A percentile compares a stretch with the other conserved stretches of the same genome.
These are phyloP conservation scores for Gymnorhina tibicen DNA, from an alignment of 2,113 vertebrate species.

Conservation along the genomic window DNA sequence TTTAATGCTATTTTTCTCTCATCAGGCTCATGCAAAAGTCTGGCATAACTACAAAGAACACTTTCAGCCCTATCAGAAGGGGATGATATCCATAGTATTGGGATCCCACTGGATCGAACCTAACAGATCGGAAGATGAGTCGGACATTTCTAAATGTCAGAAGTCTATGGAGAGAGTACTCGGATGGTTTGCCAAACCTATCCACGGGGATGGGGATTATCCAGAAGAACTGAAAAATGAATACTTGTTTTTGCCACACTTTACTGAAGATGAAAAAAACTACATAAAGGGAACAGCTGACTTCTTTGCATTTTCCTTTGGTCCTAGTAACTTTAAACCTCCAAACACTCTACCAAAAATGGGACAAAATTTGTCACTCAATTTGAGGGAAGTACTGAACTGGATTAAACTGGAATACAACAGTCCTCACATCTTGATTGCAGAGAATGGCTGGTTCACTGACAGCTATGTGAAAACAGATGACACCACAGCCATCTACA, in stretches of 20 bases:
- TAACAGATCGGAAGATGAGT: conserved; percentile 62
- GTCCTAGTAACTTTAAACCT: conserved; percentile 86
- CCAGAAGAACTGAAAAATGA: conserved; percentile 79
- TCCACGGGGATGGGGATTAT: conserved; percentile 87
- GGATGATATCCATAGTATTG: conserved; percentile 86
- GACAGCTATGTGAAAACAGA: conserved; percentile 82
- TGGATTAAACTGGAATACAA: conserved; percentile 92
- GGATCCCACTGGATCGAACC: conserved; percentile 96
- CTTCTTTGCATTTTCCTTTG: conserved; percentile 96
- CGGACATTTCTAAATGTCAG: conserved; percentile 79
- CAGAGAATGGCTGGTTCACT: conserved; percentile 94
- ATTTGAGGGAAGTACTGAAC: conserved; percentile 81
- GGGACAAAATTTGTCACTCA: conserved; percentile 80
- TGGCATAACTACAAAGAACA: conserved; percentile 86
- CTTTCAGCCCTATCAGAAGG: conserved; percentile 83
- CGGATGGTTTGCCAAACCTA: conserved; percentile 92
- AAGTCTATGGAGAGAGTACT: conserved; percentile 86
- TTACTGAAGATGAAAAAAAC: conserved; percentile 80
- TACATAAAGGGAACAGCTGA: conserved; percentile 85
- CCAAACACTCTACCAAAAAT: conserved; percentile 69
- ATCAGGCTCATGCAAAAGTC: conserved; percentile 88
- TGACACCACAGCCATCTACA: conserved; percentile 87
- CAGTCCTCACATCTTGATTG: conserved; percentile 82
- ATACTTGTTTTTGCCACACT: conserved; percentile 72
- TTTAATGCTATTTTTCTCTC: conserved; percentile 26